Evolutionary conservation across 1,140 invertebrate species (phyloP), one percentile per base, ranked within the genome.

Genomic region (Anastrepha ludens): DNA sequence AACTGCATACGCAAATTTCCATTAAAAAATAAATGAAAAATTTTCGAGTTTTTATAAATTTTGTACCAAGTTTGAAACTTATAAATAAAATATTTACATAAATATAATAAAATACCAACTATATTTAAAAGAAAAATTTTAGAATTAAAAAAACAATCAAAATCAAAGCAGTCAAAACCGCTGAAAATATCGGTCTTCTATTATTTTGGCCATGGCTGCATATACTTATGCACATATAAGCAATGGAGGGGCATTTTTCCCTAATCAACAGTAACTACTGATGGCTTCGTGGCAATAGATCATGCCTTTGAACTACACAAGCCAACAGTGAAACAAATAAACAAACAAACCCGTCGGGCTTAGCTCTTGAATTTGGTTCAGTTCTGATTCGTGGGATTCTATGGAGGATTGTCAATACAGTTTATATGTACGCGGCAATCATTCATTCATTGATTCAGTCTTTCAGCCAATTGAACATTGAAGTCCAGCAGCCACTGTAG

Each of bases 361-460:
- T 47, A 2, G 1, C 41, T 17, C 13, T 17, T 74, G 39, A 47
- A 55, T 55, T 55, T 55, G 6, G 7, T 11, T 29, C 67, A 15
- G 41, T 39, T 47, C 50, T 11, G 50, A 55, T 29, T 1, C 29
- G 29, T 20, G 11, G 29, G 15, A 74, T 74, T 2, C 17, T 15
- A 74, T 67, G 39, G 67, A 44, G 67, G 44, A 9, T 67, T 67
- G 64, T 67, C 64, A 67, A 74, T 44, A 44, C 39, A 47, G 39
- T 74, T 47, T 41, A 17, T 44, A 15, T 13, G 39, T 20, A 39
- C 65, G 13, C 13, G n/a, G 3, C 67, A 44, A 44, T 70, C 67
- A 70, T 13, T 4, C 39, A 17, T 44, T 44, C 67, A 74, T 74
- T 4, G 13, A 47, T 44, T 70, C 67, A 74, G 44, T 74, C 39